Percentiles rank a stretch among this genome's conserved stretches.
phyloP scores from a whole-genome alignment of 2,888 invertebrate species.

The Drosophila multiciliata region DNA sequence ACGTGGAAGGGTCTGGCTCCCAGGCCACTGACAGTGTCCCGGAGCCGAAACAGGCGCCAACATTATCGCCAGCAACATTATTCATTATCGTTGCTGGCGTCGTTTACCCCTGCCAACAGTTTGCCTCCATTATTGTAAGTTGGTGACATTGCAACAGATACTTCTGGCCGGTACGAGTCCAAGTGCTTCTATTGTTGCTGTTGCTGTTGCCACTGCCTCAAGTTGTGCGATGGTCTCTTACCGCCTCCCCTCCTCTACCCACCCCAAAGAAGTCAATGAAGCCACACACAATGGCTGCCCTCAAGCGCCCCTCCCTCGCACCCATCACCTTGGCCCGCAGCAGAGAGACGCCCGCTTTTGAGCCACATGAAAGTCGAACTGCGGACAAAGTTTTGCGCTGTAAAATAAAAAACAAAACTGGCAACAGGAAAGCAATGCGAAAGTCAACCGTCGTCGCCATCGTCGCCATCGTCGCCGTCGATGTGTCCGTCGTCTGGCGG shows the following conservation, averaged over 20 bases:
- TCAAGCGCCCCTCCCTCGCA: neutral
- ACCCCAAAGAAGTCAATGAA: constrained; percentile 44
- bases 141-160: constrained; percentile 75
- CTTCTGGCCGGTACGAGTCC: constrained; percentile 45
- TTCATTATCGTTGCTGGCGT: constrained; percentile 63
- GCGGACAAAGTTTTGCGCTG: constrained; percentile 67
- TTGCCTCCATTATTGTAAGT: constrained; percentile 49
- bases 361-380: constrained; percentile 62
- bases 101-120: constrained; percentile 1
- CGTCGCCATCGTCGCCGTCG: constrained; percentile 9
- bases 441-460: neutral
- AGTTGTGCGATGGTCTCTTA: constrained; percentile 50
- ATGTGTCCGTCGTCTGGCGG: constrained; percentile 27
- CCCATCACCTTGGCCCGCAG: constrained; percentile 33
- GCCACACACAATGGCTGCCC: constrained; percentile 27
- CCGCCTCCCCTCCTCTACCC: neutral
- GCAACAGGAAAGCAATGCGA: constrained; percentile 56
- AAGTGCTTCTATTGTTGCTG: constrained; percentile 51
- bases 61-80: constrained; percentile 74
- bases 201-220: constrained; percentile 53
- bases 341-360: constrained; percentile 34
- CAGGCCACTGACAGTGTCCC: constrained; percentile 47
- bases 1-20: constrained; percentile 12
- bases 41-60: constrained; percentile 59
- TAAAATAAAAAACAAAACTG: constrained; percentile 51